These are phyloP conservation scores for roundworm (Caenorhabditis elegans) DNA, from an alignment of 1,140 invertebrate species.

Conservation along the genomic window WBcel235 BX284602.5:1541501-1542000, in stretches of 20 bases:
- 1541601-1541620: too few species aligned
- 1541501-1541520: not conserved
- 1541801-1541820: not conserved
- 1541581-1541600: too few species aligned
- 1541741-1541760: not conserved
- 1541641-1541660: too few species aligned
- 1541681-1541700: too few species aligned
- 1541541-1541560: not conserved
- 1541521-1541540: not conserved
- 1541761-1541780: not conserved
- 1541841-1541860: not conserved
- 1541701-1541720: not conserved
- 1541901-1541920: not conserved
- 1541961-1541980: slow-evolving; percentile 4
- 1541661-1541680: too few species aligned
- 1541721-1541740: not conserved
- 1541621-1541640: too few species aligned
- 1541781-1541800: not conserved
- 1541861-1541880: too few species aligned
- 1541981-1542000: slow-evolving; percentile 10
- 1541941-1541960: slow-evolving; percentile 1
- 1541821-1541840: not conserved
- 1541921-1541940: not conserved
- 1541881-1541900: not conserved
- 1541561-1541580: not conserved